Percentiles rank a stretch among this genome's conserved stretches.
These are phyloP conservation scores for Lepidurus apus DNA, from an alignment of 1,140 invertebrate species.

Conservation along the genomic window DNA sequence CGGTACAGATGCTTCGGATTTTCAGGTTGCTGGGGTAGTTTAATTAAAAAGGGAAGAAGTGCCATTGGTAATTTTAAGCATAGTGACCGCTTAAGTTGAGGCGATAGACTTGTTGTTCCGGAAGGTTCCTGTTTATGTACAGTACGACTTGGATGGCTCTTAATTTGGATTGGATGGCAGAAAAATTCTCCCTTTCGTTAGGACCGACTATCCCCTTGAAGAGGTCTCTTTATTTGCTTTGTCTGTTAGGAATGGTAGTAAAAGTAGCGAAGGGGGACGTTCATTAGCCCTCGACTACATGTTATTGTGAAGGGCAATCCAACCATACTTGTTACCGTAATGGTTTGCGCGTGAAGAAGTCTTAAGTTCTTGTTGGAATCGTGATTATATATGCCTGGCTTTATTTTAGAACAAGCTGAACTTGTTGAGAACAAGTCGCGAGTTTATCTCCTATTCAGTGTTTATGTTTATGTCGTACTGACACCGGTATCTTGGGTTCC, in stretches of 20 bases:
- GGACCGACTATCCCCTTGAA: not conserved
- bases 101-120: too few species aligned
- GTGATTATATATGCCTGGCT: not conserved
- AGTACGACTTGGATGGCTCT: too few species aligned
- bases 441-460: not conserved
- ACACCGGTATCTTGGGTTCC: not conserved
- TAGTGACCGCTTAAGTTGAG: too few species aligned
- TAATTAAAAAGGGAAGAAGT: too few species aligned
- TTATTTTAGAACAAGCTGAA: not conserved
- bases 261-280: not conserved
- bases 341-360: not conserved
- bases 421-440: not conserved
- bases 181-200: not conserved
- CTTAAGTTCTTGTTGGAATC: not conserved
- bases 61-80: too few species aligned
- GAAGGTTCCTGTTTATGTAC: too few species aligned
- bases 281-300: not conserved
- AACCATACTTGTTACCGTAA: not conserved
- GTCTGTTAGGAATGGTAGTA: not conserved
- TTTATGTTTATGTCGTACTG: not conserved
- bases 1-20: too few species aligned
- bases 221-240: not conserved
- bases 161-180: too few species aligned
- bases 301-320: not conserved
- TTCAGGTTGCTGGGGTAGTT: too few species aligned